A percentile compares a stretch with the other conserved stretches of the same genome.
phyloP scores from a whole-genome alignment of 2,113 vertebrate genomes.

The Dryoscopus gambensis region DNA sequence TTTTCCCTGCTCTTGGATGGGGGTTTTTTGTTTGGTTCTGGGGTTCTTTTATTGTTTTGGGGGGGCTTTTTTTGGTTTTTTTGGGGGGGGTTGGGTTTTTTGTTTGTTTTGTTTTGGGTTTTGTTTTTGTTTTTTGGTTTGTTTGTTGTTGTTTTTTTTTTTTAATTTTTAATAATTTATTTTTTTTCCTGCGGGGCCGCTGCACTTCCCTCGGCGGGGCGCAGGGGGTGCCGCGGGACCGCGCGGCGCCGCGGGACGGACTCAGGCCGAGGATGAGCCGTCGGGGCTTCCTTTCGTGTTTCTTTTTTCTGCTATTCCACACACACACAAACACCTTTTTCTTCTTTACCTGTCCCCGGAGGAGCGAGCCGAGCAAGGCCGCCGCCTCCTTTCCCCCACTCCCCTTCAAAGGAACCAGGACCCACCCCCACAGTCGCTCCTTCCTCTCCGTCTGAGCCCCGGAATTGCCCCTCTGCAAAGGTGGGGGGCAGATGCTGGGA shows the following conservation, averaged over 20 bases:
- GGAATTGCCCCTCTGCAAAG: background rate
- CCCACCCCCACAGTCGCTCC: background rate
- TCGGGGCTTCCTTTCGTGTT: background rate
- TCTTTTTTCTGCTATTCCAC: background rate
- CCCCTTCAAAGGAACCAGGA: background rate
- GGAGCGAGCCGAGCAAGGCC: background rate
- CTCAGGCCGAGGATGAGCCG: background rate
- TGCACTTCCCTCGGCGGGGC: slow-evolving; percentile 14
- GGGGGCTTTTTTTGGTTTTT: no score
- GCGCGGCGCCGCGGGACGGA: background rate
- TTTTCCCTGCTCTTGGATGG: background rate
- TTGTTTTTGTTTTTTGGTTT: no score
- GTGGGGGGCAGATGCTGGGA: background rate
- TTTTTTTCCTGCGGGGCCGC: background rate
- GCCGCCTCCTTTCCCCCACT: background rate
- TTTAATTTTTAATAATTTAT: no score
- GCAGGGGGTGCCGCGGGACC: slow-evolving; percentile 61
- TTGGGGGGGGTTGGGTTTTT: no score
- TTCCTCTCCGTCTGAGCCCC: background rate
- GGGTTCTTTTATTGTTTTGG: no score
- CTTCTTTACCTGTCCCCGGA: background rate
- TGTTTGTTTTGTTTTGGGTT: no score
- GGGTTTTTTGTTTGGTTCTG: no score
- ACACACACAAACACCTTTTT: background rate
- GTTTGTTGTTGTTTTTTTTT: no score